Evolutionary conservation across 1,140 invertebrate species (phyloP), one percentile per base, ranked within the genome.

Genomic region (Hypothenemus hampei): DNA sequence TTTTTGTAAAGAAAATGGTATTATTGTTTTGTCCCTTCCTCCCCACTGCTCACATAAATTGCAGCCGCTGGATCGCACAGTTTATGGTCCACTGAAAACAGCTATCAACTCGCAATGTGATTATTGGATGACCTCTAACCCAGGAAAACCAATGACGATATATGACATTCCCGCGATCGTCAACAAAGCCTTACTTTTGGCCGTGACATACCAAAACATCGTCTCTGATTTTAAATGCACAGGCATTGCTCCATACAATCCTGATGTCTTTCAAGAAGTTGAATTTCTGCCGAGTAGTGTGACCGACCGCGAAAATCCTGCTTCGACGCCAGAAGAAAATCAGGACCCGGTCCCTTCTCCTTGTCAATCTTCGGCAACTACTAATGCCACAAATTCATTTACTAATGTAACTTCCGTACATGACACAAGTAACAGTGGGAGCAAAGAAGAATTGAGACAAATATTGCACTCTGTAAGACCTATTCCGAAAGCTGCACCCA

Each of bases 1-100:
- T 60, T 15, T 62, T 63, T 54, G 66, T 65, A 45, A 65, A 59
- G 61, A 49, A 72, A 44, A 59, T 63, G 49, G 64, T 66, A 23
- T 68, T 74, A 31, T 46, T 66, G 26, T 29, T 73, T 45, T 31
- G 74, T 18, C 61, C 60, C 20, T 60, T 75, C 39, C 68, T 69
- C 31, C 69, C 68, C 3, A 68, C 72, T 58, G 64, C 61, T n/a
- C n/a, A n/a, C n/a, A n/a, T n/a, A n/a, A n/a, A n/a, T n/a, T n/a
- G n/a, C n/a, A n/a, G n/a, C 71, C 70, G 11, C 58, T 72, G 6
- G 69, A 72, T 62, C 45, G 66, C 8, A 58, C 58, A 8, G 63
- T 73, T 35, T 74, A 60, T 65, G 62, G 63, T 4, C 63, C 72
- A 33, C 64, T 77, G 10, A 75, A 75, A 60, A 67, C 37, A 39